These are phyloP conservation scores for Sebastes wilsoni DNA, from an alignment of 2,797 vertebrate species.

Conservation along the genomic window DNA sequence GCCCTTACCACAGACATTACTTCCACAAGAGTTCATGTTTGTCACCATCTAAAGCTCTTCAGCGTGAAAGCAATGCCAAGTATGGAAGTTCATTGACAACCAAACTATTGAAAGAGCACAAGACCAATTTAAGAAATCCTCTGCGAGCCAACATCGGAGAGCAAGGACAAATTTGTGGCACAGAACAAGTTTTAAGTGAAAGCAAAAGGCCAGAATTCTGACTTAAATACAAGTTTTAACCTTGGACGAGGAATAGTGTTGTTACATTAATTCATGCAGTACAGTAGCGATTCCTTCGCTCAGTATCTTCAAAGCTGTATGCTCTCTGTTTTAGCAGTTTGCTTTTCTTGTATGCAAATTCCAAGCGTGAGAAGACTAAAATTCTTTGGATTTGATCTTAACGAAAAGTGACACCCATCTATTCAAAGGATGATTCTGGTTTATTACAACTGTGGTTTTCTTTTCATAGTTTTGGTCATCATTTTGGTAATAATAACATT, in stretches of 20 bases:
- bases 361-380: background rate
- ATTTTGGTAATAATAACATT: background rate
- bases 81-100: background rate
- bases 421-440: background rate
- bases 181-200: background rate
- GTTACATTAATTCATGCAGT: background rate
- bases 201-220: background rate
- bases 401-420: background rate
- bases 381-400: background rate
- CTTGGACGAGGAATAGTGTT: background rate
- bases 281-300: background rate
- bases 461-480: background rate
- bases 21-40: background rate
- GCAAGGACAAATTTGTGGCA: background rate
- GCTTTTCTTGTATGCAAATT: background rate
- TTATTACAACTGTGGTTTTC: background rate
- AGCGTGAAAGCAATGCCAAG: background rate
- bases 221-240: background rate
- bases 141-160: background rate
- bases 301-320: background rate
- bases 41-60: background rate
- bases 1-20: background rate
- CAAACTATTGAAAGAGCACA: background rate
- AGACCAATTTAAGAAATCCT: background rate
- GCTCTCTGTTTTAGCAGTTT: background rate